Evolutionary conservation across 2,113 vertebrate species (phyloP), one percentile per base, ranked within the genome.

Genomic region (Oceanites oceanicus): DNA sequence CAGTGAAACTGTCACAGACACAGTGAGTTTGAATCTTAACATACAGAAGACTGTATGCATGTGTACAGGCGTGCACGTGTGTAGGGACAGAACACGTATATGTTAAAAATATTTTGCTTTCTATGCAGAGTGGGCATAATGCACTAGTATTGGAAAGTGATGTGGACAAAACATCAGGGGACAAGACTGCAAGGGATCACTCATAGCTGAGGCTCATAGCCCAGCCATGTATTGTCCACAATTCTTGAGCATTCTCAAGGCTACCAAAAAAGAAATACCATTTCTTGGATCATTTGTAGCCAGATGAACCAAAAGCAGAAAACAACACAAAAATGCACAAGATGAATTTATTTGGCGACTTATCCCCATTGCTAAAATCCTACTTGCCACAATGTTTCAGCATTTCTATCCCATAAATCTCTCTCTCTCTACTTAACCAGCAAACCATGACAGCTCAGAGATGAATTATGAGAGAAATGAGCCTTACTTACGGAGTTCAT

Each of bases 371-470:
- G 91, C 92, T 67, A 62, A 25, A 53, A 93, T 75, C 82, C 53
- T 62, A 68, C 86, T 83, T 96, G 91, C 86, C 71, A 73, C 88
- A 76, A 86, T 73, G 79, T 86, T 93, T 83, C 92, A 95, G 93
- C 77, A 83, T 93, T 91, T 75, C 88, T 62, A 59, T 95, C 78
- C 95, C 96, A 95, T 96, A 93, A 97, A 97, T 97, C 92, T 91
- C 73, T 70, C 66, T 73, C 65, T 95, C 73, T 61, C 73, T 50
- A 65, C 73, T 92, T 86, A 96, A 75, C 70, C 93, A 95, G 93
- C 94, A 96, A 97, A 96, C 87, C 94, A 73, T 92, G 96, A 96
- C 86, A 1, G 82, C 90, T 97, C 80, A n/a, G 79, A 86, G 84
- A 95, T 96, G 95, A 90, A 88, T 95, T 75, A 93, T 10, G 52